Percentiles rank a stretch among this genome's conserved stretches.
These are phyloP conservation scores for Hormaphis cornu DNA, from an alignment of 1,140 invertebrate genomes.

Conservation along the genomic window DNA sequence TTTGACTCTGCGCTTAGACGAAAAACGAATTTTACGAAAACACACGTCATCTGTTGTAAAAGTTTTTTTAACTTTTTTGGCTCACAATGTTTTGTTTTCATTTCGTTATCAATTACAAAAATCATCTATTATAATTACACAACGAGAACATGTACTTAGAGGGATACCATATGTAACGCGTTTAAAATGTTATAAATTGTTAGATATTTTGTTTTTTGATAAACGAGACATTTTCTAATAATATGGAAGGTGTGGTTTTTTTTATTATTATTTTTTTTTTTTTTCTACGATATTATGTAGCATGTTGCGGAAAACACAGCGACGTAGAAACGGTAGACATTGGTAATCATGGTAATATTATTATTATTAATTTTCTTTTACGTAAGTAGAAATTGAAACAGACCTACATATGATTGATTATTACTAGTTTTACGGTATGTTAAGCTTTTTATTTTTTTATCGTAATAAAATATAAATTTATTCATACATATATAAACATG, in stretches of 20 bases:
- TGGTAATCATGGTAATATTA: not conserved
- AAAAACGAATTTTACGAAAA: constrained; percentile 22
- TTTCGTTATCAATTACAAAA: not conserved
- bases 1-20: constrained; percentile 8
- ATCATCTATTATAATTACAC: not conserved
- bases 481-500: too few species aligned
- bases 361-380: not conserved
- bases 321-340: constrained; percentile 13
- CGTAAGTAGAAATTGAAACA: constrained; percentile 5
- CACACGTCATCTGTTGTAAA: constrained; percentile 16
- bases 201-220: constrained; percentile 23
- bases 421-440: constrained; percentile 12
- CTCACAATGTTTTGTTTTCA: not conserved
- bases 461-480: too few species aligned
- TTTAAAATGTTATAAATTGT: constrained; percentile 5
- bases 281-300: constrained; percentile 11
- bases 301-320: not conserved
- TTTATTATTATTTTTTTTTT: constrained; percentile 2
- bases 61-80: constrained; percentile 5
- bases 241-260: constrained; percentile 5
- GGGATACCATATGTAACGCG: constrained; percentile 6
- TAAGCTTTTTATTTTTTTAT: too few species aligned
- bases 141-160: constrained; percentile 13
- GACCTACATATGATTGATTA: constrained; percentile 19
- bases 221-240: constrained; percentile 11